Evolutionary conservation across 2,797 vertebrate genomes (phyloP).

Genomic region (Parauchenoglanis ngamensis): DNA sequence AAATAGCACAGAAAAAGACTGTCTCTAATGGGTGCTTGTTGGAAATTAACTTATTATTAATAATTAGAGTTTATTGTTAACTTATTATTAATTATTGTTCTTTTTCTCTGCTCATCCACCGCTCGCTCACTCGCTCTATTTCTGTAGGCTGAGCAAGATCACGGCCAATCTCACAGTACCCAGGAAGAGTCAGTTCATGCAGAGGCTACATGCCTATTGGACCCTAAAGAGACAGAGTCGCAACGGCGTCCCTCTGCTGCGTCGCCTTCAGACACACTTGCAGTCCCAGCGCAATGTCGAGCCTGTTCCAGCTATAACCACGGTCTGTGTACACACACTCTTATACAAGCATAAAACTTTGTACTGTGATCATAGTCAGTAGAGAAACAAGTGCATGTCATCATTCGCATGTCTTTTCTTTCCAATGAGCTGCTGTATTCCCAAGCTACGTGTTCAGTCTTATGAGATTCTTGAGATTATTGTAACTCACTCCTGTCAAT

Average conservation of each 20-base stretch:
- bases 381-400: not conserved
- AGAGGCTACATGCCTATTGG: conserved; percentile 98
- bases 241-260: conserved; percentile 93
- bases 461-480: too few species aligned
- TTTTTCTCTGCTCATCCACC: too few species aligned
- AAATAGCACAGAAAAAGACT: not conserved
- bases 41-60: not conserved
- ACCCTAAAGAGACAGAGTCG: conserved; percentile 97
- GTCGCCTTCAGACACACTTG: conserved; percentile 94
- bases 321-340: conserved; percentile 18
- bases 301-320: conserved; percentile 60
- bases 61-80: not conserved
- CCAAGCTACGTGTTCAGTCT: not conserved
- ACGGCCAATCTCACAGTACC: conserved; percentile 93
- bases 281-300: conserved; percentile 95
- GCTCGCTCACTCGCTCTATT: not conserved
- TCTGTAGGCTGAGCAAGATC: conserved; percentile 92
- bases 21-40: not conserved
- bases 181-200: conserved; percentile 99
- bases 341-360: not conserved
- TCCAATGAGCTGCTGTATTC: not conserved
- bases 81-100: not conserved
- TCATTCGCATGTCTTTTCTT: not conserved
- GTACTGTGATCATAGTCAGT: not conserved
- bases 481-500: not conserved